Base-by-base conservation (phyloP, 2,113 vertebrate species). In the Hemibagrus wyckioides region DNA sequence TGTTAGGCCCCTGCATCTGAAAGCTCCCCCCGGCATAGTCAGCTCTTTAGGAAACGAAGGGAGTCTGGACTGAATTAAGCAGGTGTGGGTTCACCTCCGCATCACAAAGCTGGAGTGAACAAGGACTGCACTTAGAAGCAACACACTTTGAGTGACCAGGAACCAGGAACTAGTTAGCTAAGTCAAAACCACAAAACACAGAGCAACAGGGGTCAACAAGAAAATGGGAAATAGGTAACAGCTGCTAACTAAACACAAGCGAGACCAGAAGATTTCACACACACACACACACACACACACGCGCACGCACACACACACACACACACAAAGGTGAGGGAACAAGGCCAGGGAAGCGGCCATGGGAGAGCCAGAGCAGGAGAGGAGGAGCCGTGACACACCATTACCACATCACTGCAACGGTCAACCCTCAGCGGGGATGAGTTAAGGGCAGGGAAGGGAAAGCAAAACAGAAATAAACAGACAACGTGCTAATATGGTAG, bases 371-470 rank as follows among this genome's bases (percentile, higher is more conserved):
- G 93, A 90, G 92, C 89, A 86, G 93, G 54, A 85, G 71, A 85
- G 83, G 52, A 85, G 69, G 83, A 85, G 67, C 83, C 13, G 52
- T 85, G 83, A 85, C 83, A 93, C 90, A 92, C 91, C 91, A 92
- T 91, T 82, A 93, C 87, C 90, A 93, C 91, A 93, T 86, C 86
- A 90, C 87, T 90, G 88, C 80, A 94, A 95, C 94, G 93, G 94
- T 94, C 95, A 95, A 95, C 94, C 95, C 94, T 95, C 94, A 93
- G 92, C 83, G 54, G 61, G 61, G 89, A 90, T 73, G 82, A 86
- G 89, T 83, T 89, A 85, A 80, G 89, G 91, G 79, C 84, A 86
- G 89, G 84, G 89, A 87, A 92, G 82, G 89, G 90, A 83, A 85
- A 86, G 86, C 73, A 89, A 89, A 92, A 88, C 73, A 80, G 41